These are phyloP conservation scores for Drosophila lacicola DNA, from an alignment of 2,888 invertebrate species.

Conservation along the genomic window DNA sequence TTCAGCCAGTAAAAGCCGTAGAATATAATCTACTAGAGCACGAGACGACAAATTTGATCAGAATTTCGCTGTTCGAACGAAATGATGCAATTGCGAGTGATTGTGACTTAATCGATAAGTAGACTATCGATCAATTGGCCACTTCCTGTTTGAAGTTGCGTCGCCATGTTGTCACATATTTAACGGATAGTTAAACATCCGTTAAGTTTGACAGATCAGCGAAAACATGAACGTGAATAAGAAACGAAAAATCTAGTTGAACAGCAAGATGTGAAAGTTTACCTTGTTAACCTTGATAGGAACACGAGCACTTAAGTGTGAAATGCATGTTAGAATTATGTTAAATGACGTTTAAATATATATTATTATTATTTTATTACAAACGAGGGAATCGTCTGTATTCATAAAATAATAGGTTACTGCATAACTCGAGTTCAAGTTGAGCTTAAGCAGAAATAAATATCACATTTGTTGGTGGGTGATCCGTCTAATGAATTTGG, in stretches of 20 bases:
- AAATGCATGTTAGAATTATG: not conserved
- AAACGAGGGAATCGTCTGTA: not conserved
- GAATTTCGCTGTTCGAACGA: too few relatives aligned
- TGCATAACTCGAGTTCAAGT: not conserved
- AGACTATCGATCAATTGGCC: not conserved
- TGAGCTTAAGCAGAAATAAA: conserved; percentile 2
- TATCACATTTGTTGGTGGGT: not conserved
- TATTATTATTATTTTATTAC: too few relatives aligned
- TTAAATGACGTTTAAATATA: not conserved
- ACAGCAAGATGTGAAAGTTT: not conserved
- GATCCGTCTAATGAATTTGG: too few relatives aligned
- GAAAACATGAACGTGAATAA: not conserved
- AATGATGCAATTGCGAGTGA: too few relatives aligned
- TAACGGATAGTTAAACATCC: not conserved
- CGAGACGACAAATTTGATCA: too few relatives aligned
- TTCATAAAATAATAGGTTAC: not conserved
- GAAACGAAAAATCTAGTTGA: not conserved
- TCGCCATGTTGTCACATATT: not conserved
- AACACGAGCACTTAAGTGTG: conserved; percentile 10
- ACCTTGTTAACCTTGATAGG: conserved; percentile 21
- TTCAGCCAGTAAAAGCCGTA: too few relatives aligned
- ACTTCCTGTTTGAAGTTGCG: not conserved
- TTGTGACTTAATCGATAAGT: not conserved
- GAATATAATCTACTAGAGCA: too few relatives aligned
- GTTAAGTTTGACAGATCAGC: not conserved